A percentile compares a stretch with the other conserved stretches of the same genome.
phyloP scores from a whole-genome alignment of 1,140 invertebrate genomes.

The Dendroctonus valens region DNA sequence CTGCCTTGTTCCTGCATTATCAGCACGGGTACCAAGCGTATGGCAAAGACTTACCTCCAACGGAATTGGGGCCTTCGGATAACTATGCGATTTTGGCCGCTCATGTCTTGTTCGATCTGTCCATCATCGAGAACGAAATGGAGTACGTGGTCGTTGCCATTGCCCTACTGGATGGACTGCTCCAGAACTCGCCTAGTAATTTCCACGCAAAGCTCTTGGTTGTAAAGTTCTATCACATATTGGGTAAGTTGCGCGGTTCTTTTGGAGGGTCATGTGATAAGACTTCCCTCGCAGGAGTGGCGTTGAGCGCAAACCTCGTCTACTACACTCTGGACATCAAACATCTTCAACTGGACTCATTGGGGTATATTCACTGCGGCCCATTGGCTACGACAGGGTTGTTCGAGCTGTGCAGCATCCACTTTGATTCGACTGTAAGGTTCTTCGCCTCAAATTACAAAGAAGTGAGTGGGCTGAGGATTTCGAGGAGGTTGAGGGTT shows the following conservation, averaged over 20 bases:
- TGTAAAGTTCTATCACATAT: constrained; percentile 68
- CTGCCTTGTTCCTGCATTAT: constrained; percentile 56
- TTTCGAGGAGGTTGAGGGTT: no score
- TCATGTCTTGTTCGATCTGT: constrained; percentile 72
- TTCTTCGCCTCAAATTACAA: constrained; percentile 86
- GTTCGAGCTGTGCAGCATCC: constrained; percentile 61
- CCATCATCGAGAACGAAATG: constrained; percentile 58
- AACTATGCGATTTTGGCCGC: constrained; percentile 74
- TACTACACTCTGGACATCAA: constrained; percentile 82
- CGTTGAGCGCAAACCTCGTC: constrained; percentile 62
- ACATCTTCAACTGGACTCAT: constrained; percentile 90
- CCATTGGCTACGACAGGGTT: constrained; percentile 69
- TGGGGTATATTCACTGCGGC: constrained; percentile 80
- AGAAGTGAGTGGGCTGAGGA: constrained; percentile 62
- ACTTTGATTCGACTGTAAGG: constrained; percentile 71
- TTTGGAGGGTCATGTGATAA: neutral
- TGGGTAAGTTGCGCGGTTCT: constrained; percentile 56
- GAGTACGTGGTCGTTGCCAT: constrained; percentile 64
- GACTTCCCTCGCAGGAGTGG: constrained; percentile 56
- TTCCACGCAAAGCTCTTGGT: constrained; percentile 75
- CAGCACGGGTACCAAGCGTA: constrained; percentile 54
- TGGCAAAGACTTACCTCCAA: constrained; percentile 56
- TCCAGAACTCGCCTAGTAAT: constrained; percentile 72
- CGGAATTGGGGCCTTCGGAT: constrained; percentile 68
- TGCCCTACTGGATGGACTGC: constrained; percentile 66